Evolutionary conservation across 2,113 vertebrate species (phyloP).

Genomic region (Opisthocomus hoazin): DNA sequence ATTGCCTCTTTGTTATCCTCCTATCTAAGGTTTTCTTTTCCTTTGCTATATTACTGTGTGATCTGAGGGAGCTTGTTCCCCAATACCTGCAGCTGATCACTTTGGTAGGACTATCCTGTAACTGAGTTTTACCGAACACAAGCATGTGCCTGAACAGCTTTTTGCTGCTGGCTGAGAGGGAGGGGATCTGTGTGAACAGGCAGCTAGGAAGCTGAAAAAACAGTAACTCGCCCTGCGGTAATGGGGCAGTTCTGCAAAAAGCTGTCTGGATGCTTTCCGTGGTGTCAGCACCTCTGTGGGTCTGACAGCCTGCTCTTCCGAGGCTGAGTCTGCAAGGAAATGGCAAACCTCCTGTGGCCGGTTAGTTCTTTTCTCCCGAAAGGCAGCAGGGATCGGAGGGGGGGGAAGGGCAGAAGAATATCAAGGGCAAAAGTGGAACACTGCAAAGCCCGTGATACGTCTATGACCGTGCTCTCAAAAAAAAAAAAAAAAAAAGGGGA

Average conservation of each 20-base stretch:
- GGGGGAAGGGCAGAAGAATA: neutral
- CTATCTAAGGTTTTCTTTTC: neutral
- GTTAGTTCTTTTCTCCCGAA: neutral
- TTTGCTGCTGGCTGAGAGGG: neutral
- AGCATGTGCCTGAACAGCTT: neutral
- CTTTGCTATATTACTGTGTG: neutral
- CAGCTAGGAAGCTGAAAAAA: neutral
- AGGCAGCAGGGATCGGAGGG: neutral
- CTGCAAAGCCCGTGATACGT: neutral
- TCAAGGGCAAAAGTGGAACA: neutral
- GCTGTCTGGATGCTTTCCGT: neutral
- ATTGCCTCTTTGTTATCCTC: neutral
- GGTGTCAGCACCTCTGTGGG: neutral
- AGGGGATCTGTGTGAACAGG: rapidly evolving
- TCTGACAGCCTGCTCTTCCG: neutral
- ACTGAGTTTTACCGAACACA: neutral
- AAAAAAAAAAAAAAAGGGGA: neutral
- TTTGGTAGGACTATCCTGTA: neutral
- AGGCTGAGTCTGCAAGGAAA: neutral
- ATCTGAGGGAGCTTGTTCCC: neutral
- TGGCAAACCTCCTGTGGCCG: neutral
- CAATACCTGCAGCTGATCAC: neutral
- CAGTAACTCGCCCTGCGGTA: neutral
- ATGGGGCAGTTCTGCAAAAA: neutral
- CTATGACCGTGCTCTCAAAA: neutral